Percentiles rank a stretch among this genome's conserved stretches.
These are phyloP conservation scores for Troilus luridus DNA, from an alignment of 2,888 invertebrate genomes.

Conservation along the genomic window DNA sequence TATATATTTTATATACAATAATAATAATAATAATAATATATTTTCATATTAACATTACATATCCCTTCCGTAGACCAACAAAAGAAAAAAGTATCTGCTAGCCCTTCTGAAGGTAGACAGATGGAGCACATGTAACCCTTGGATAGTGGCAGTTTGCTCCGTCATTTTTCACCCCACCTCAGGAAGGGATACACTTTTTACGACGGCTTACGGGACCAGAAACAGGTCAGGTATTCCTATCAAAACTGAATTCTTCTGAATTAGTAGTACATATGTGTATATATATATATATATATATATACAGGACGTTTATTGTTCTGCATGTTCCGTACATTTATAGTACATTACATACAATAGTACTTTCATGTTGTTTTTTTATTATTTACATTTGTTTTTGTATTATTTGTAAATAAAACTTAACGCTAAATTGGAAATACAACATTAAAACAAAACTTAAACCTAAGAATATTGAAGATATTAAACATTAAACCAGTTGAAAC, in stretches of 20 bases:
- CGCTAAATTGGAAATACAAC: no score
- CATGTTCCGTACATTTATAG: no score
- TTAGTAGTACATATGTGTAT: no score
- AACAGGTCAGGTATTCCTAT: not conserved
- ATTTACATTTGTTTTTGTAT: no score
- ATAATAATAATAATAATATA: not conserved
- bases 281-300: no score
- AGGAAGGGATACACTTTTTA: conserved; percentile 13
- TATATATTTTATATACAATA: not conserved
- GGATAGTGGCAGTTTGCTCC: not conserved
- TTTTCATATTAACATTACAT: not conserved
- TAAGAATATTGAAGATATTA: no score
- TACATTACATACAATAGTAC: no score
- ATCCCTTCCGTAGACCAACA: not conserved
- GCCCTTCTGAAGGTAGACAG: not conserved
- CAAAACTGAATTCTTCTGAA: not conserved
- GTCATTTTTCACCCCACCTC: conserved; percentile 9
- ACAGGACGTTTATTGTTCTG: no score
- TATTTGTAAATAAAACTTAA: no score
- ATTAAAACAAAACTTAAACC: no score
- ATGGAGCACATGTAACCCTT: not conserved
- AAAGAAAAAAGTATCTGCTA: not conserved
- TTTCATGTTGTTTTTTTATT: no score
- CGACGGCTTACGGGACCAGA: not conserved
- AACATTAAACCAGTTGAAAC: no score